Evolutionary conservation across 64 coral and sea anemone species (phyloP), one percentile per base, ranked within the genome.

Genomic region (Platygyra sinensis): DNA sequence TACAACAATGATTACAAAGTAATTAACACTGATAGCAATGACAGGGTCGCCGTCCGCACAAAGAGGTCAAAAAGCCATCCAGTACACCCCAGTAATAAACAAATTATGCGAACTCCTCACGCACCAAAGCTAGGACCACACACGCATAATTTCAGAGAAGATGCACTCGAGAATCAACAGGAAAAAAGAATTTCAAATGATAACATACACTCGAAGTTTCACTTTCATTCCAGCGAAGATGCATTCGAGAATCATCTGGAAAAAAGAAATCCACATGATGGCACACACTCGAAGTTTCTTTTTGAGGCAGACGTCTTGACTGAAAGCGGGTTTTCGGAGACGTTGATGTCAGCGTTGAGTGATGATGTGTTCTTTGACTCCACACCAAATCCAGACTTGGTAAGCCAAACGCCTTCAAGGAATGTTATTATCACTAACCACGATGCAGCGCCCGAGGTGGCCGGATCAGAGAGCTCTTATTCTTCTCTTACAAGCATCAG

Each of bases 391-490:
- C 57, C 69, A 65, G 9, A 32, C 25, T 87, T 32, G 14, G 89
- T 75, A 11, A 54, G 75, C 72, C 17, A 82, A 77, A 25, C 81
- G 10, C 22, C 49, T 11, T 63, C 25, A 14, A 22, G 50, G 50
- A 10, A 5, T 50, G 30, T 30, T 19, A 69, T 28, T 60, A 74
- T 38, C 22, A 52, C 19, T 63, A 63, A 55, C 12, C 69, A 31
- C 11, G 0, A 65, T 32, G 13, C 11, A 86, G 36, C 28, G 11
- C 13, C 20, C 22, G 33, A 78, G 20, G 30, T 50, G 19, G 91
- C 89, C 60, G 74, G 64, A 39, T 76, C 62, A 51, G 93, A 94
- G 24, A 94, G 93, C 65, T 80, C 52, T 5, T 94, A 86, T 87
- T 91, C 93, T n/a, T 91, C 89, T 24, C 33, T 91, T 12, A 75